phyloP scores from a whole-genome alignment of 2,797 vertebrate species.

The Channallabes apus region DNA sequence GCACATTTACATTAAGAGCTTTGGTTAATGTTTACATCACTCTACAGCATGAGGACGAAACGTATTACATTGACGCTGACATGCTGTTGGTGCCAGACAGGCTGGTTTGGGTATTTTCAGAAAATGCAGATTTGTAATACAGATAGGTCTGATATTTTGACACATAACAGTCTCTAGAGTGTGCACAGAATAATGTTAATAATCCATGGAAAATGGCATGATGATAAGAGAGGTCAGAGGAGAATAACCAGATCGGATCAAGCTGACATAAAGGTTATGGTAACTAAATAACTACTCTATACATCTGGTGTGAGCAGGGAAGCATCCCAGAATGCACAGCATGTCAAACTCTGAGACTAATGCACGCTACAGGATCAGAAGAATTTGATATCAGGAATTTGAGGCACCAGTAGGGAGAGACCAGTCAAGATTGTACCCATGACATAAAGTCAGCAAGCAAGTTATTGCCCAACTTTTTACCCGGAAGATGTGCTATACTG shows the following conservation, averaged over 20 bases:
- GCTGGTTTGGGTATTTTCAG: background rate
- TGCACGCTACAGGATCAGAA: background rate
- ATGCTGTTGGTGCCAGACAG: background rate
- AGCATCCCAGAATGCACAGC: background rate
- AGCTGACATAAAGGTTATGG: background rate
- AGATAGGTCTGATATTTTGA: background rate
- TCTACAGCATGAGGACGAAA: background rate
- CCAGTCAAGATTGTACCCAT: background rate
- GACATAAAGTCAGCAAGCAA: background rate
- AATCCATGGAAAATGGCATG: background rate
- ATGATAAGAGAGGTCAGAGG: background rate
- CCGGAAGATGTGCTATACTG: background rate
- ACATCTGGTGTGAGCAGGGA: background rate
- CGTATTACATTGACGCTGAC: background rate
- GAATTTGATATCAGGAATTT: background rate
- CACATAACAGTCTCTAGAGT: background rate
- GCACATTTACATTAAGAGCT: background rate
- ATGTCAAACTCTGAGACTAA: too few species aligned
- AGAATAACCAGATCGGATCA: background rate
- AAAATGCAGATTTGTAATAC: background rate
- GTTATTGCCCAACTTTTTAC: background rate
- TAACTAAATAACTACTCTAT: slow-evolving; percentile 1
- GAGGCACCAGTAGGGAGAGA: background rate
- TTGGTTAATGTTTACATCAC: background rate
- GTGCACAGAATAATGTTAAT: background rate